Evolutionary conservation across 2,113 vertebrate genomes (phyloP), one percentile per base, ranked within the genome.

Genomic region (Clinocottus analis): DNA sequence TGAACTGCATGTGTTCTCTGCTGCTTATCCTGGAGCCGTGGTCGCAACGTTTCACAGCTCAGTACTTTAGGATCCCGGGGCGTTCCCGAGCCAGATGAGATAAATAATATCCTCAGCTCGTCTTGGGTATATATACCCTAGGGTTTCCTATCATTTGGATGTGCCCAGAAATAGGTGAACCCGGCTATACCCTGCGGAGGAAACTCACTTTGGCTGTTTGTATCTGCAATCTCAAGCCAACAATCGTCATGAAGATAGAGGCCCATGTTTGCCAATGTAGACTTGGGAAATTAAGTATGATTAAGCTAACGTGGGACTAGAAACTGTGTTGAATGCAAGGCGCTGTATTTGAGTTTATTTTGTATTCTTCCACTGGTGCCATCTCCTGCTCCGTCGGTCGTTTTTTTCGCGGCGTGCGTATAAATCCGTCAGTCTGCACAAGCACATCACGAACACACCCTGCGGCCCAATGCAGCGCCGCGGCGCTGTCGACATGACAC

Each of bases 401-500:
- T 23, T 25, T n/a, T 19, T 10, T n/a, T n/a, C n/a, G 10, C 65
- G 65, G 10, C 70, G 70, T 63, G 45, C 47, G 45, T 66, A 27
- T 72, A 35, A 33, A 60, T 66, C 43, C 43, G 21, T 71, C 64
- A 41, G 49, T 75, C 8, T n/a, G n/a, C n/a, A n/a, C n/a, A 0
- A 1, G 16, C 31, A 65, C 45, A 33, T 61, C 41, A 39, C 75
- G 72, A 59, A 58, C 43, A 58, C 43, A 56, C 41, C 63, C 3
- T 17, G 49, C 17, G 31, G 27, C 60, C 79, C 62, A 49, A 9
- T 49, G 65, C 53, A 77, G 61, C 65, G 5, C 27, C 14, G 4
- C 72, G 23, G 19, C 17, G 41, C 29, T 33, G 62, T 75, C 58
- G 75, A 84, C 77, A 76, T 16, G 39, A 12, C 55, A 19, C 47